Evolutionary conservation across 1,140 invertebrate species (phyloP), one percentile per base, ranked within the genome.

Genomic region (Bursaphelenchus mucronatus): DNA sequence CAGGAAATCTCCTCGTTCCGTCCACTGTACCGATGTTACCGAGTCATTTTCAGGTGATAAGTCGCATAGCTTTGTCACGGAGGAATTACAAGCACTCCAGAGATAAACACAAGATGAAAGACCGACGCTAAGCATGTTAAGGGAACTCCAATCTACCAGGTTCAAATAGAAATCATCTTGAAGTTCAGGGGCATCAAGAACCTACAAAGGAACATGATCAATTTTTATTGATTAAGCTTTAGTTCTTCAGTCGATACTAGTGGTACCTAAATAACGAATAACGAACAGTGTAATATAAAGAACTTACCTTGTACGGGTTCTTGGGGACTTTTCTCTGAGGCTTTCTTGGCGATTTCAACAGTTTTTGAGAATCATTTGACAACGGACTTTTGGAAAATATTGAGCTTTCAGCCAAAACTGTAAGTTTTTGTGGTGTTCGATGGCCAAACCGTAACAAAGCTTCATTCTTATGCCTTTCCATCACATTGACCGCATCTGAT

Each of bases 121-220:
- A 0, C 95, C 96, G n/a, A 99, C 96, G 82, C 92, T 94, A 19
- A 99, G 86, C 7, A 98, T 92, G 84, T 99, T 98, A 82, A 95
- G 92, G 7, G 92, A 92, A 1, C 94, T 97, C 96, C 96, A 99
- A 83, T 99, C 96, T 7, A 99, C 95, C 63, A 99, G 85, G 83
- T 98, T 99, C 39, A 98, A 83, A 82, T 98, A 98, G 83, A 99
- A 99, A 83, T 98, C 96, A 83, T 99, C 95, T 83, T 97, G 94
- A 30, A 99, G 83, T 83, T 98, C 95, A 0, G 96, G 96, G 0
- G 96, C 96, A 83, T 99, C 96, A 9, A 98, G 85, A 0, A 96
- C 89, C 85, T 98, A 97, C 82, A 96, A 97, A 19, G 11, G 13
- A 64, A 30, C 3, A 69, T 5, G 49, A 67, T 30, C 1, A 30